Evolutionary conservation across 1,140 invertebrate species (phyloP), one percentile per base, ranked within the genome.

Genomic region (Drosophila bocki): DNA sequence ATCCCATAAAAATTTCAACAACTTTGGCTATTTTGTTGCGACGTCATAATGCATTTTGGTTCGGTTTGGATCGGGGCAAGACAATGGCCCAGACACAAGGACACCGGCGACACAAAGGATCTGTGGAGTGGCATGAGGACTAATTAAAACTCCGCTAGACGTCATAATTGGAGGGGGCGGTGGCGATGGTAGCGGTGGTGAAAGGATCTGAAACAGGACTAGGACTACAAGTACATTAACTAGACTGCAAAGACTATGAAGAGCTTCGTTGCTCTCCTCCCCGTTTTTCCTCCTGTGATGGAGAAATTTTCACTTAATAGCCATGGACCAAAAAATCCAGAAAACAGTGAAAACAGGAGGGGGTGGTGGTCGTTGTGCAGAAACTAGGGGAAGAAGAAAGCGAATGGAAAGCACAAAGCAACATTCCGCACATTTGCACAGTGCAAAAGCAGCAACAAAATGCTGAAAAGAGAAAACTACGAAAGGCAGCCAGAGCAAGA

Each of bases 61-160:
- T 29, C 22, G 13, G 13, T 50, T 83, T 44, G 42, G 59, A 75
- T 71, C 60, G 51, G 48, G 44, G 33, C 22, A 74, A 78, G 72
- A 88, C 84, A 88, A 87, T 80, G 62, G 80, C 22, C 64, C 48
- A 67, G 76, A 86, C 61, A 33, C 62, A 76, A 77, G 71, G 47
- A 75, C 62, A 59, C 82, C 72, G 32, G 39, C 56, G 60, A 54
- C 42, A 57, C 45, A 80, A 47, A 68, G 69, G 63, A 54, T 39
- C 42, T 71, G 44, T 19, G n/a, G 65, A 51, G 45, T 37, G 50
- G 68, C 54, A 60, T 42, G 64, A 61, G 48, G 71, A 80, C 83
- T 87, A 87, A 87, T 87, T 87, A 87, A 72, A 83, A 77, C 68
- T 82, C 68, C 76, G 61, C 80, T 87, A 87, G 78, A 82, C 75